Evolutionary conservation across 2,797 vertebrate genomes (phyloP), one percentile per base, ranked within the genome.

Genomic region (Pangasius larnaudii): DNA sequence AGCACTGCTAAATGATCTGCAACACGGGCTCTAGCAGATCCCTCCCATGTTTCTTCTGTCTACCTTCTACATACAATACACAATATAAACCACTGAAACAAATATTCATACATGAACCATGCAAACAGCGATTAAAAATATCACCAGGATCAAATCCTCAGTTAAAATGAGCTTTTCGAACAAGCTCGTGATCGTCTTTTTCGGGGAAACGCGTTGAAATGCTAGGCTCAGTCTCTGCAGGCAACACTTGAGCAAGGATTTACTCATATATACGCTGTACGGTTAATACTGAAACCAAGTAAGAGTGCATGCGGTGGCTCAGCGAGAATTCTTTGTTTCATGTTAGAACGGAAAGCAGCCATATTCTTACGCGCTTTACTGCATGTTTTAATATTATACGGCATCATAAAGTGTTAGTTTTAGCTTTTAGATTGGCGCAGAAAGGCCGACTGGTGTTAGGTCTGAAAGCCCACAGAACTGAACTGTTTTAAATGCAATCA

Each of bases 211-310:
- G 89, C 88, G 86, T 93, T 94, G 90, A 88, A 93, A 95, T 42
- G 95, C 96, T 96, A 95, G 96, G 96, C 96, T 96, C 96, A 96
- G 96, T 95, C 94, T 94, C 95, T 91, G 95, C 96, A 96, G 96
- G 95, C 94, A 92, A 96, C 93, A 94, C 93, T 93, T 91, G 90
- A 91, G 93, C 92, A 92, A 79, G 92, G 85, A 56, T 59, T 65
- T 59, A 79, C 85, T 86, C 36, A 51, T 39, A 61, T 81, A 39
- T 81, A 80, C 6, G 27, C 14, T 78, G 61, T 56, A 19, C 49
- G 0, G 42, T 61, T 53, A 18, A 51, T n/a, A 80, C 51, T 56
- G 27, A 79, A 51, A 75, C 46, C 59, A 86, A 83, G 78, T 22
- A 56, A 49, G 61, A 78, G 39, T 49, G 30, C 42, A 58, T 59